Evolutionary conservation across 2,888 invertebrate species (phyloP).

Genomic region (Rhagium mordax): DNA sequence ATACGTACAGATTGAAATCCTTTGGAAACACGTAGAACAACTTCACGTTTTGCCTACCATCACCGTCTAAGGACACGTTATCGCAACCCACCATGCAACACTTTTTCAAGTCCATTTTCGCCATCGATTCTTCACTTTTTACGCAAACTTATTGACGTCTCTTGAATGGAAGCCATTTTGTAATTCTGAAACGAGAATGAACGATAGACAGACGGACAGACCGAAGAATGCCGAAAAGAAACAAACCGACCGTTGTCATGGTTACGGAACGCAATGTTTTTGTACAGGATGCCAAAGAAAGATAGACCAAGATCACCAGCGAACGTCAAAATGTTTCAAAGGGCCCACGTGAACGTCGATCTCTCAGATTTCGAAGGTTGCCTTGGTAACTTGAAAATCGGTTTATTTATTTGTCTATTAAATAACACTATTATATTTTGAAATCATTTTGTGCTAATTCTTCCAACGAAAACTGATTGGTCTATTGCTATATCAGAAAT

Average conservation of each 20-base stretch:
- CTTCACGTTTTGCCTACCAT: not conserved
- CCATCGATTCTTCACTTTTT: not conserved
- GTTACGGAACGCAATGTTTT: not conserved
- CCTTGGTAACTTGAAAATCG: no score
- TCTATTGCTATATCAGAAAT: no score
- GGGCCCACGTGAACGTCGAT: no score
- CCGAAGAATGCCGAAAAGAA: constrained; percentile 35
- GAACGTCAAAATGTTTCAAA: not conserved
- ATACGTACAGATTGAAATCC: constrained; percentile 43
- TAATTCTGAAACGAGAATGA: constrained; percentile 29
- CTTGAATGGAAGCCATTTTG: constrained; percentile 20
- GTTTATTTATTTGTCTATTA: no score
- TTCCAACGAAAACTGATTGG: no score
- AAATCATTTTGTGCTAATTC: no score
- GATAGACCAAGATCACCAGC: not conserved
- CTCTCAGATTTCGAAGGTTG: no score
- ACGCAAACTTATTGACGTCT: constrained; percentile 12
- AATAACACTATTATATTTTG: no score
- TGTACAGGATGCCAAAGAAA: not conserved
- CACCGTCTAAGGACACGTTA: not conserved
- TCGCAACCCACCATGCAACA: constrained; percentile 32
- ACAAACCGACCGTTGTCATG: constrained; percentile 20
- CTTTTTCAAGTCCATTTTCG: constrained; percentile 14
- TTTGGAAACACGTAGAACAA: constrained; percentile 28
- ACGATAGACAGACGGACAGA: constrained; percentile 42